Conservation (phyloP, 2,797 vertebrate genomes). For the Poeciliopsis paucimaculata region DNA sequence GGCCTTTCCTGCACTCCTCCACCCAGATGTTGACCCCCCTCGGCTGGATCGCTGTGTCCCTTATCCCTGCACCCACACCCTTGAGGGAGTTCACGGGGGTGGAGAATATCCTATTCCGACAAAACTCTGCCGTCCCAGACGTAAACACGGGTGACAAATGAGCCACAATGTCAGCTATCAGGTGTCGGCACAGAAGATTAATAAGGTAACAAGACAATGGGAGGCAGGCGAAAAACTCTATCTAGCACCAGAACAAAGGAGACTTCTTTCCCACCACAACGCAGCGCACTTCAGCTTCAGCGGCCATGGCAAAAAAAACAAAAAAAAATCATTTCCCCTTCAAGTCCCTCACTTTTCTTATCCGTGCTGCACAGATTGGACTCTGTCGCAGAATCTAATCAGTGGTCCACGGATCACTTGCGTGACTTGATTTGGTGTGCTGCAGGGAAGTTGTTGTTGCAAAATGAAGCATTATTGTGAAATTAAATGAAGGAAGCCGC, state of each 20-base stretch:
- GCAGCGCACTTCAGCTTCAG: conserved; percentile 41
- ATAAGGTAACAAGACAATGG: conserved; percentile 74
- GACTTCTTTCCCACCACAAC: conserved; percentile 16
- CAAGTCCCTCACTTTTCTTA: conserved; percentile 52
- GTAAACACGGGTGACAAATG: conserved; percentile 80
- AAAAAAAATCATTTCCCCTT: conserved; percentile 33
- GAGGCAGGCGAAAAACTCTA: conserved; percentile 58
- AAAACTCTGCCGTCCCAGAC: conserved; percentile 68
- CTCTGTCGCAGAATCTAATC: conserved; percentile 42
- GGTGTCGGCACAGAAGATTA: conserved; percentile 73
- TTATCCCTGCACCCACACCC: conserved; percentile 50
- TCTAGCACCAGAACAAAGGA: conserved; percentile 47
- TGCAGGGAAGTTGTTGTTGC: conserved; percentile 54
- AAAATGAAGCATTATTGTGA: neutral
- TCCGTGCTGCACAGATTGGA: conserved; percentile 59
- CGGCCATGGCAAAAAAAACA: conserved; percentile 32
- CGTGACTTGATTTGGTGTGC: conserved; percentile 40
- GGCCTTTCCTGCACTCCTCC: conserved; percentile 40
- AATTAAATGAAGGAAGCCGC: conserved; percentile 65
- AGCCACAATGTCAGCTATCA: conserved; percentile 64
- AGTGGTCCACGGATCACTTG: conserved; percentile 35
- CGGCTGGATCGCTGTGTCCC: conserved; percentile 39
- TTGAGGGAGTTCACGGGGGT: conserved; percentile 10
- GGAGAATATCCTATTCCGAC: conserved; percentile 39
- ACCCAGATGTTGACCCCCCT: conserved; percentile 54